Percentiles rank a stretch among this genome's conserved stretches.
Conservation (phyloP, 2,888 invertebrate species). For the Gymnocheta viridis region DNA sequence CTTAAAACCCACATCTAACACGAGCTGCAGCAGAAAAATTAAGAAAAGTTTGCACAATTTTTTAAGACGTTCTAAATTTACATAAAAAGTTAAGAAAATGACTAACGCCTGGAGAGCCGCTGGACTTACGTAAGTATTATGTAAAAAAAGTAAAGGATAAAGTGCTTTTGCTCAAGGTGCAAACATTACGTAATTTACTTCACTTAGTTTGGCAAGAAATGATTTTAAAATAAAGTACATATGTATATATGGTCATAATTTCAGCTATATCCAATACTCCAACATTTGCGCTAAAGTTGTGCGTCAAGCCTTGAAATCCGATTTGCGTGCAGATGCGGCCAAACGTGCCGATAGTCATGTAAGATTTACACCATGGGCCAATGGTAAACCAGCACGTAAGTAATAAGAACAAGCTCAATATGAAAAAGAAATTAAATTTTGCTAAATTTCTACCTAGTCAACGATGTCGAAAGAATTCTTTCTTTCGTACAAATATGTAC, state of each 20-base stretch:
- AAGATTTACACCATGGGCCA: conserved; percentile 93
- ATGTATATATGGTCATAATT: not conserved
- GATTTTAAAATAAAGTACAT: not conserved
- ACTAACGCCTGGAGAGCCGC: conserved; percentile 89
- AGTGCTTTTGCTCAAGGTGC: not conserved
- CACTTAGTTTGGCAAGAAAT: not conserved
- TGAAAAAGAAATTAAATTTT: not conserved
- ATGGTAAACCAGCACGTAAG: conserved; percentile 94
- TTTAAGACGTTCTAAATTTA: conserved; percentile 29
- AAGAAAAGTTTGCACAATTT: conserved; percentile 42
- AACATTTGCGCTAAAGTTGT: conserved; percentile 94
- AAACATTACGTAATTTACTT: conserved; percentile 70
- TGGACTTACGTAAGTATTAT: conserved; percentile 89
- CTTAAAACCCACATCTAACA: conserved; percentile 37
- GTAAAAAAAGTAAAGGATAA: not conserved
- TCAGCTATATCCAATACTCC: conserved; percentile 97
- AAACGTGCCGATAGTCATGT: conserved; percentile 90
- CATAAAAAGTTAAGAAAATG: conserved; percentile 83
- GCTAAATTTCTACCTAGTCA: no score
- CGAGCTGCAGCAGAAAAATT: conserved; percentile 28
- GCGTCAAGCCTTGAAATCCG: conserved; percentile 90
- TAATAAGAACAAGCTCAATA: conserved; percentile 71
- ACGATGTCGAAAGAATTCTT: no score
- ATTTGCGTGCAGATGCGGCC: conserved; percentile 87
- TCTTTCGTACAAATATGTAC: not conserved